Percentiles rank a stretch among this genome's conserved stretches.
Conservation (phyloP, 2,797 vertebrate genomes). For the Bradypus variegatus region DNA sequence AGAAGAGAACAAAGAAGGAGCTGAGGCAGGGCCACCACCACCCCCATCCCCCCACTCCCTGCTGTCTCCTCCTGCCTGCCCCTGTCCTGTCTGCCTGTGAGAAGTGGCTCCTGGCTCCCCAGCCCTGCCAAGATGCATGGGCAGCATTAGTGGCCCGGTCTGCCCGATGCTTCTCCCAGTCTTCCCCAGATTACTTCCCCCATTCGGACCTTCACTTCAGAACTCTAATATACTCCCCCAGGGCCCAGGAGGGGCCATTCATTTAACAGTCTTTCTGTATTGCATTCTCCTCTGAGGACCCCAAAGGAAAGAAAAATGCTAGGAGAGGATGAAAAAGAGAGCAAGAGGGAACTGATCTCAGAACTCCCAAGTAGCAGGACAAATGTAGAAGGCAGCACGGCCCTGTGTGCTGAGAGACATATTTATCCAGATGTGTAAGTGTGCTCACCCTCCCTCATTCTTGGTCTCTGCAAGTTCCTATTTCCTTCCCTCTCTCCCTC, state of each 20-base stretch:
- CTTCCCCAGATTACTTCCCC: conserved; percentile 14
- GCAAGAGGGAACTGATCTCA: conserved; percentile 1
- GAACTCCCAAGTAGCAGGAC: conserved; percentile 26
- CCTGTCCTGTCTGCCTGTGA: conserved; percentile 25
- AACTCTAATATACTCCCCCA: conserved; percentile 55
- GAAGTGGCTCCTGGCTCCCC: neutral
- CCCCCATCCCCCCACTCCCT: neutral
- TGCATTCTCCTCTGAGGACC: conserved; percentile 52
- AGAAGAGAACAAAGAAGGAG: conserved; percentile 35
- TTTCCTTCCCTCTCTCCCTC: neutral
- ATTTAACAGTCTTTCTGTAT: conserved; percentile 61
- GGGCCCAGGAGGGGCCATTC: conserved; percentile 54
- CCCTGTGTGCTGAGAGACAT: neutral
- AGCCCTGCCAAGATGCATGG: conserved; percentile 27
- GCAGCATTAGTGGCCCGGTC: neutral
- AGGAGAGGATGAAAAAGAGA: conserved; percentile 17
- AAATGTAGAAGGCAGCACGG: neutral
- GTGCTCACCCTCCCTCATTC: neutral
- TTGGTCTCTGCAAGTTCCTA: neutral
- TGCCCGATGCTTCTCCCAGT: conserved; percentile 36
- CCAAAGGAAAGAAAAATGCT: conserved; percentile 42
- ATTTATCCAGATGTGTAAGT: neutral
- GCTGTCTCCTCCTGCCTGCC: neutral
- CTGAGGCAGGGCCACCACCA: neutral
- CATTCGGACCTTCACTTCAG: conserved; percentile 41